These are phyloP conservation scores for Poeciliopsis infans DNA, from an alignment of 2,797 vertebrate genomes.

Conservation along the genomic window DNA sequence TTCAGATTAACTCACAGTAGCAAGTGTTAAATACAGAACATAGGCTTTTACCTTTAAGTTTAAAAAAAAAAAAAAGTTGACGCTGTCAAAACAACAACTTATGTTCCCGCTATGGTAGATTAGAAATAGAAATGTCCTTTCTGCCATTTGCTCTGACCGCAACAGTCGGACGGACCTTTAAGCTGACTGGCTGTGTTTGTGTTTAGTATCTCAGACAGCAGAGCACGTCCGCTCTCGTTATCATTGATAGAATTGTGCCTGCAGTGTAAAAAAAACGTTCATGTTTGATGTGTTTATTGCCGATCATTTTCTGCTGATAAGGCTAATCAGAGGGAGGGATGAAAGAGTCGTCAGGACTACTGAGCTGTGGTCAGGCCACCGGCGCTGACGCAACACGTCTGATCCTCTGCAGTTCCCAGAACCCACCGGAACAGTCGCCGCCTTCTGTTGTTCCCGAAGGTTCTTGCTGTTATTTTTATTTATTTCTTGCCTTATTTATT, in stretches of 20 bases:
- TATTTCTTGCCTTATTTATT: neutral
- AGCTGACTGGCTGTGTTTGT: neutral
- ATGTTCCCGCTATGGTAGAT: neutral
- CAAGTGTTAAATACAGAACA: neutral
- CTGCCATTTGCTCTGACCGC: neutral
- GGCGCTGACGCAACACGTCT: neutral
- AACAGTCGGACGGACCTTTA: neutral
- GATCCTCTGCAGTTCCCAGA: neutral
- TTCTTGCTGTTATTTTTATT: neutral
- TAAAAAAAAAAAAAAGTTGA: neutral
- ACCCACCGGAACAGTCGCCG: neutral
- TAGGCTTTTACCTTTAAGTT: neutral
- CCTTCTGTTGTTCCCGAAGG: neutral
- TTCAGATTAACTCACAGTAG: neutral
- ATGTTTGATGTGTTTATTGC: conserved; percentile 18
- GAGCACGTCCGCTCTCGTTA: conserved; percentile 11
- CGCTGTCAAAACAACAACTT: neutral
- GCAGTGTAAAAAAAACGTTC: neutral
- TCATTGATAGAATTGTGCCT: neutral
- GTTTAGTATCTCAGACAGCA: conserved; percentile 32
- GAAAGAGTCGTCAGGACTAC: conserved; percentile 14
- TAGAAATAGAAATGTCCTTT: neutral
- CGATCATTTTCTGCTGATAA: conserved; percentile 14
- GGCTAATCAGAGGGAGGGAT: conserved; percentile 12
- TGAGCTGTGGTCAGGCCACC: neutral